phyloP scores from a whole-genome alignment of 2,113 vertebrate species.

The Butastur rufipennis region DNA sequence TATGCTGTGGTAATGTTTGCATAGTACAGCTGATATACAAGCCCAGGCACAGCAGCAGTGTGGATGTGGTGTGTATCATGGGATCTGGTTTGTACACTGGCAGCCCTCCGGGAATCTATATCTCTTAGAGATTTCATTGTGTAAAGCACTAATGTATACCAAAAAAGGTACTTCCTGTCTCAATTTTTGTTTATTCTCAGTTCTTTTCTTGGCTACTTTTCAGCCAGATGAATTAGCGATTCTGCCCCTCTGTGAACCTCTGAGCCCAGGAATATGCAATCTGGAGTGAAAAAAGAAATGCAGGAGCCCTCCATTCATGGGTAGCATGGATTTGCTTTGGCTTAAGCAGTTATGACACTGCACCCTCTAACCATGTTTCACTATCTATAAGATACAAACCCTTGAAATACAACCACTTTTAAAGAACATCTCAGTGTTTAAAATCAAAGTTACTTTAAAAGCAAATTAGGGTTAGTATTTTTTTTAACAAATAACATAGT shows the following conservation, averaged over 20 bases:
- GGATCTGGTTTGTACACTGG: neutral
- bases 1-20: slow-evolving; percentile 12
- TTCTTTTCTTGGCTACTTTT: neutral
- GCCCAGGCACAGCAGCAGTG: neutral
- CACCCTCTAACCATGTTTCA: neutral
- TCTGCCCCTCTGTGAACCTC: neutral
- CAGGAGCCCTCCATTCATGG: neutral
- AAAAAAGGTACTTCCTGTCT: neutral
- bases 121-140: neutral
- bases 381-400: neutral
- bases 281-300: neutral
- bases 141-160: neutral
- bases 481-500: neutral
- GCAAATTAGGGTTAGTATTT: neutral
- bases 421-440: neutral
- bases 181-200: neutral
- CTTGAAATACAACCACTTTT: neutral
- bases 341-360: neutral
- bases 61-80: neutral
- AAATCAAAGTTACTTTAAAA: neutral
- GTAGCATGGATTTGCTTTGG: neutral
- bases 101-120: neutral
- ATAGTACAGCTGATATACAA: neutral
- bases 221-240: neutral
- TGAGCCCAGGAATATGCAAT: neutral